phyloP scores from a whole-genome alignment of 2,113 vertebrate species.

The Varanus komodoensis region DNA sequence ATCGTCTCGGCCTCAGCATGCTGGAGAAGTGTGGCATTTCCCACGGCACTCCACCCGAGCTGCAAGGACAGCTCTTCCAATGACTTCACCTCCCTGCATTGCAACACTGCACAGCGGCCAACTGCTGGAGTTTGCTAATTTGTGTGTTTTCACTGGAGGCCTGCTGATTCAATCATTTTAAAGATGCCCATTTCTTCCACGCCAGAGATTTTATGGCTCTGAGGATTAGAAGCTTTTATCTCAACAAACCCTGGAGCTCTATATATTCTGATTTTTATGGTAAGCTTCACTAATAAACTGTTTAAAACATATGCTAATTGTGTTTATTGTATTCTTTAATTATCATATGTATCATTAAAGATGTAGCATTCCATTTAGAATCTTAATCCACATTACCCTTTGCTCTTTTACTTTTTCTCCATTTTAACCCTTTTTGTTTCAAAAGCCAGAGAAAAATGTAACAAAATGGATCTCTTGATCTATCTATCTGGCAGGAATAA shows the following conservation, averaged over 20 bases:
- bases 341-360: constrained; percentile 72
- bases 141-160: constrained; percentile 74
- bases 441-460: background rate
- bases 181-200: constrained; percentile 76
- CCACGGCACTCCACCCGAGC: constrained; percentile 47
- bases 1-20: constrained; percentile 49
- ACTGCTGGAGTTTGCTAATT: constrained; percentile 72
- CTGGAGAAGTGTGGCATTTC: constrained; percentile 26
- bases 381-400: constrained; percentile 58
- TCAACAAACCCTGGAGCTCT: constrained; percentile 71
- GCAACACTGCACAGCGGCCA: constrained; percentile 30
- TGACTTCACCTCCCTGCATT: constrained; percentile 25
- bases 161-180: constrained; percentile 73
- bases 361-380: constrained; percentile 65
- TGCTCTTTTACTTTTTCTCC: background rate
- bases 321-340: constrained; percentile 77
- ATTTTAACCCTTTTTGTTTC: background rate
- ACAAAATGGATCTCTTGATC: background rate
- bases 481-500: too few relatives aligned
- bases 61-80: constrained; percentile 51
- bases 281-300: constrained; percentile 78
- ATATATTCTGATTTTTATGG: constrained; percentile 74
- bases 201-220: constrained; percentile 77
- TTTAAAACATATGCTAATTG: constrained; percentile 77
- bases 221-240: constrained; percentile 74